Percentiles rank a stretch among this genome's conserved stretches.
phyloP scores from a whole-genome alignment of 2,797 vertebrate species.

The Cyclopterus lumpus region DNA sequence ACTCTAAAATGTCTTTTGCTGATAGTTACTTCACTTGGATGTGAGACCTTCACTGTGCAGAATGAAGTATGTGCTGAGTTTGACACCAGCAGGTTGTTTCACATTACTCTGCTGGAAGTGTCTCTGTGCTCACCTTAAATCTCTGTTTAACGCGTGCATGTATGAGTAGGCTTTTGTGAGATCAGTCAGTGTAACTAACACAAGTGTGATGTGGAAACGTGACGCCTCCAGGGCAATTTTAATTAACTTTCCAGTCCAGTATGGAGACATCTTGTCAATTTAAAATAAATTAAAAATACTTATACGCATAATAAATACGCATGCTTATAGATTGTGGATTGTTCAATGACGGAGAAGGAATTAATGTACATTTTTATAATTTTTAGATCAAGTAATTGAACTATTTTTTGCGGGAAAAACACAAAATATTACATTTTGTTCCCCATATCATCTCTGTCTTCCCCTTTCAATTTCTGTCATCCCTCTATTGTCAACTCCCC shows the following conservation, averaged over 20 bases:
- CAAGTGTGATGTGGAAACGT: background rate
- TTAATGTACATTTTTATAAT: background rate
- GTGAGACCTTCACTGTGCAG: background rate
- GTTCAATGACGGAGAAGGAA: background rate
- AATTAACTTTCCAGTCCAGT: background rate
- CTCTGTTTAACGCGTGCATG: background rate
- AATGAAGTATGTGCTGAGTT: background rate
- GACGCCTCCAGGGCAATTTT: background rate
- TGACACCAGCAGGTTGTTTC: background rate
- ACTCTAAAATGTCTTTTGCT: background rate
- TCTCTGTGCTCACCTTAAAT: conserved; percentile 8
- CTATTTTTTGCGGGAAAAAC: background rate
- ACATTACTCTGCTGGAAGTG: background rate
- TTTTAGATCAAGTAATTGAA: background rate
- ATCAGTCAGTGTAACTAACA: background rate
- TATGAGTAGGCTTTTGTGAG: too few species aligned
- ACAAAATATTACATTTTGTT: background rate
- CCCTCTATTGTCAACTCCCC: background rate
- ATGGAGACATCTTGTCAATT: background rate
- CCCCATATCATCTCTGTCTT: background rate
- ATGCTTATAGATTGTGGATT: background rate
- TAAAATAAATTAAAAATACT: background rate
- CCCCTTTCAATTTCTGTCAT: background rate
- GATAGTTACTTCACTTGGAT: background rate
- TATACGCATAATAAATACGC: background rate